Percentiles rank a stretch among this genome's conserved stretches.
Conservation (phyloP, 2,888 invertebrate species). For the Caenorhabditis panamensis region DNA sequence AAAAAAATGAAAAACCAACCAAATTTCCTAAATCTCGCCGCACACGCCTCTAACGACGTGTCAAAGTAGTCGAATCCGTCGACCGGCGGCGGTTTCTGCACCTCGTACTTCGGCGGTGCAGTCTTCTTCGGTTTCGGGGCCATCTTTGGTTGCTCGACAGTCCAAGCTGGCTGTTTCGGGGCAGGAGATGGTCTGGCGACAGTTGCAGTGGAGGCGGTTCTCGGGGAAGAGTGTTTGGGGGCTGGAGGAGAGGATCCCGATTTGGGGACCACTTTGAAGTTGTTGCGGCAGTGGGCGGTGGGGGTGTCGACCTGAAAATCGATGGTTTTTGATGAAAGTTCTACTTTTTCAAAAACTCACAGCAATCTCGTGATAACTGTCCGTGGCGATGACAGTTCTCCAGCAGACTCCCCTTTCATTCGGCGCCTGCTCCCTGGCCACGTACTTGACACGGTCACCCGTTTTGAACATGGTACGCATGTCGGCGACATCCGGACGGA, state of each 20-base stretch:
- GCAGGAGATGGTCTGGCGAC: not conserved
- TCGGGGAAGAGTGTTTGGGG: no score
- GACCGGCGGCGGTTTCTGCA: slow-evolving; percentile 27
- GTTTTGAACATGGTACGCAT: slow-evolving; percentile 44
- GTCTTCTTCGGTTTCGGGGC: not conserved
- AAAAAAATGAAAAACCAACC: slow-evolving; percentile 29
- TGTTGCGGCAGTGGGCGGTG: slow-evolving; percentile 9
- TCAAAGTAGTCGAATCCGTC: slow-evolving; percentile 48
- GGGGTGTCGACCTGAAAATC: slow-evolving; percentile 10
- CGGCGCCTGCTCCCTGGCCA: slow-evolving; percentile 63
- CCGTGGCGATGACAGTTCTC: slow-evolving; percentile 59
- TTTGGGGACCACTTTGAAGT: slow-evolving; percentile 32
- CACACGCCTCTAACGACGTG: slow-evolving; percentile 16
- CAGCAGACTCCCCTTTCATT: slow-evolving; percentile 62
- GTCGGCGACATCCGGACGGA: slow-evolving; percentile 29
- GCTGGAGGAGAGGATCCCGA: slow-evolving; percentile 1
- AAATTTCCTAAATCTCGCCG: slow-evolving; percentile 32
- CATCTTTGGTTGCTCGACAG: not conserved
- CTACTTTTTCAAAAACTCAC: slow-evolving; percentile 6
- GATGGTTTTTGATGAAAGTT: not conserved
- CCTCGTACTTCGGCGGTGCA: not conserved
- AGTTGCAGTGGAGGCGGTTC: not conserved
- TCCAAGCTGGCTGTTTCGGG: not conserved
- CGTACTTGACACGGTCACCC: slow-evolving; percentile 51
- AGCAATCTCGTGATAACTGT: slow-evolving; percentile 55